Conservation (phyloP, 1,140 invertebrate genomes). For the Colletes latitarsis region DNA sequence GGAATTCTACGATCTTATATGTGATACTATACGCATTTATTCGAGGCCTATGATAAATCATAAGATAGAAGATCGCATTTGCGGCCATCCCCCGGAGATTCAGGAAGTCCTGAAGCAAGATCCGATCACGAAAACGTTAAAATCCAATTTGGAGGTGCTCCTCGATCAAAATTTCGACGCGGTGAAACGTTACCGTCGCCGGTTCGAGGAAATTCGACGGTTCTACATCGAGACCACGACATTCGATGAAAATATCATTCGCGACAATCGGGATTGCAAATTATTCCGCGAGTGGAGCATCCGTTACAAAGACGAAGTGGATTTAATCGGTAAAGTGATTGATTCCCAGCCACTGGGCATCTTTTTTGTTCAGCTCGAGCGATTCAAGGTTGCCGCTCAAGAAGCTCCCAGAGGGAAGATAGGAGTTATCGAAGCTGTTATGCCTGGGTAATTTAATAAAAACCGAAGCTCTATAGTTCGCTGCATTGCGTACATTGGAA, state of each 20-base stretch:
- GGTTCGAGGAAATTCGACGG: conserved; percentile 85
- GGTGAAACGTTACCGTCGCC: conserved; percentile 84
- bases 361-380: conserved; percentile 85
- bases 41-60: conserved; percentile 88
- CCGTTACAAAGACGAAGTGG: conserved; percentile 84
- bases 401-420: conserved; percentile 86
- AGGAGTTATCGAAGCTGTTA: conserved; percentile 82
- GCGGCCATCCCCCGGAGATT: conserved; percentile 85
- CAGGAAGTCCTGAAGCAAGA: conserved; percentile 85
- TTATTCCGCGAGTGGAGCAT: conserved; percentile 83
- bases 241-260: conserved; percentile 82
- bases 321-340: conserved; percentile 84
- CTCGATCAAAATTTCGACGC: conserved; percentile 84
- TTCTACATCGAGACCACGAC: conserved; percentile 88
- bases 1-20: background rate
- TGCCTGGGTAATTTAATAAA: conserved; percentile 79
- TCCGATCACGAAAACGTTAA: conserved; percentile 81
- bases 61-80: conserved; percentile 86
- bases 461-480: background rate
- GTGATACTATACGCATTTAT: background rate
- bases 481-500: too few species aligned
- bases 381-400: conserved; percentile 86
- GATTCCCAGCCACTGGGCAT: conserved; percentile 85
- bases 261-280: conserved; percentile 80
- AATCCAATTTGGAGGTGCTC: conserved; percentile 80